Base-by-base conservation (phyloP, 1,140 invertebrate genomes). In the Drosophila micromelanica region DNA sequence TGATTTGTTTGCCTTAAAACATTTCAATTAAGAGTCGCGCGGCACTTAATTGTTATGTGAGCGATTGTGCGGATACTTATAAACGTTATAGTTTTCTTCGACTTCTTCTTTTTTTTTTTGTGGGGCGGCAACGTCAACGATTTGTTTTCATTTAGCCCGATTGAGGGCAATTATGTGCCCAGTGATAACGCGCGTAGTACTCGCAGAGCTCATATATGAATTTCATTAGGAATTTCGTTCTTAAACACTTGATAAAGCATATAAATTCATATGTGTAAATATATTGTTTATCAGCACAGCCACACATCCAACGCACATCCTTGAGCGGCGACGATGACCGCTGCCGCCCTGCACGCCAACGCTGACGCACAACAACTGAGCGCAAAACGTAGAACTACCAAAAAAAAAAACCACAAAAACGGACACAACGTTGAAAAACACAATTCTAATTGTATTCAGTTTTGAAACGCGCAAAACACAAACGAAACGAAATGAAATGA, bases 21-120 rank as follows among this genome's bases (percentile, higher is more conserved):
- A 82, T 76, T 87, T 87, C 78, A 87, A 86, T 86, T 86, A 85
- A 82, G 65, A 51, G 59, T 59, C 81, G 78, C 80, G 69, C 62
- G 56, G 67, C 73, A 65, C 59, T 78, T 81, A 87, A 86, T 85
- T 86, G 80, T 65, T 62, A 43, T 74, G 67, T 57, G 57, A 60
- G 49, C 42, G 46, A 8, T 43, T 37, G 56, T 70, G 49, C 52
- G 72, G 15, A 27, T 57, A 30, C 40, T 51, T 76, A 40, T 67
- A 38, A 55, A 40, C 49, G 48, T 35, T 54, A 52, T 57, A 49
- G 37, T 43, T 48, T 38, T 38, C 40, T 55, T 20, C 55, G 15
- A n/a, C 11, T 40, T 20, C n/a, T 32, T 32, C 38, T 12, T 11
- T 45, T 23, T 4, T 23, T 20, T 56, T 73, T 55, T 61, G 61